phyloP scores from a whole-genome alignment of 2,888 invertebrate species.

The Pterobdella sp. region DNA sequence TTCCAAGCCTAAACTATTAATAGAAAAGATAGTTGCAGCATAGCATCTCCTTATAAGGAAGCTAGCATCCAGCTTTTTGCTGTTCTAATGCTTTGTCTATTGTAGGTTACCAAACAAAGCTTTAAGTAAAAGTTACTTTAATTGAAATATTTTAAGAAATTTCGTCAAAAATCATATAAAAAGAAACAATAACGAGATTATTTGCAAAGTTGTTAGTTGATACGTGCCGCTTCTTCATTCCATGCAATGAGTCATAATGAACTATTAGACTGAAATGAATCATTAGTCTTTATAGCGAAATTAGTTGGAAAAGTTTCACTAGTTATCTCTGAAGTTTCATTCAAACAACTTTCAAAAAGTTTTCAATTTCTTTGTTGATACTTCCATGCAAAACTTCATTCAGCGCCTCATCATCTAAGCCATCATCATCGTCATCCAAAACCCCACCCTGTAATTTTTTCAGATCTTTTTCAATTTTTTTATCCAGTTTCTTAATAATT shows the following conservation, averaged over 20 bases:
- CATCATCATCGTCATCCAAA: conserved; percentile 19
- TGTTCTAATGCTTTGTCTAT: neutral
- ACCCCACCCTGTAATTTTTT: conserved; percentile 18
- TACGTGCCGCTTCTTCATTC: neutral
- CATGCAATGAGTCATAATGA: conserved; percentile 2
- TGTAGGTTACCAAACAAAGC: neutral
- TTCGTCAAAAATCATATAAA: neutral
- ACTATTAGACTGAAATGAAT: neutral
- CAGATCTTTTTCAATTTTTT: conserved; percentile 27
- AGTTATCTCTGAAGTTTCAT: no score
- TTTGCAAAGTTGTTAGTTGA: neutral
- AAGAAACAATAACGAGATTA: neutral
- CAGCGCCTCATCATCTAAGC: conserved; percentile 11
- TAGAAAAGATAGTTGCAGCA: neutral
- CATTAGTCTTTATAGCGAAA: neutral
- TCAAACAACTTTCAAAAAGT: conserved; percentile 20
- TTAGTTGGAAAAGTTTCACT: neutral
- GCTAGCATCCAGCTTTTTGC: neutral
- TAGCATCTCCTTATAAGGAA: conserved; percentile 11
- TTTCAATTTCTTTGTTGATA: conserved; percentile 21
- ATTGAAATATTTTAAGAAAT: no score
- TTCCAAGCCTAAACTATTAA: neutral
- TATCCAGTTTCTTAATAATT: conserved; percentile 24
- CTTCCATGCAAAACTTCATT: conserved; percentile 22
- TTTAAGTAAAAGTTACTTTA: neutral